Base-by-base conservation (phyloP, 2,888 invertebrate species). In the Tenthredo distinguenda region DNA sequence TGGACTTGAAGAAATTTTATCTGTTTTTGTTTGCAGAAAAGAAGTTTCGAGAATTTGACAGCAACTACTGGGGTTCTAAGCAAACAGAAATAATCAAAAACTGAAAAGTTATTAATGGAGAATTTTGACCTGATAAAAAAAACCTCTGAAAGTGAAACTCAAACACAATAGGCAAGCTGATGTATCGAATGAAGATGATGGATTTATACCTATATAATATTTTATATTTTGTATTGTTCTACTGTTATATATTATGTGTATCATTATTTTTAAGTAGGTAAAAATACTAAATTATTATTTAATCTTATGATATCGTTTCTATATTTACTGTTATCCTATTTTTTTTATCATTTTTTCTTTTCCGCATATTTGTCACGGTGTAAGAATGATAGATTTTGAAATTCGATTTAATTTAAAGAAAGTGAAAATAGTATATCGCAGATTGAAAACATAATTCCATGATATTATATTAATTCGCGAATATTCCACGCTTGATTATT, bases 11-110 rank as follows among this genome's bases (percentile, higher is more conserved):
- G 31, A 31, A 68, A 26, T 21, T 12, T 62, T 68, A 34, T 68
- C 18, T 65, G 40, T 72, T 84, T 84, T 84, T 83, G 58, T 86
- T 86, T 68, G 26, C 68, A 68, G 68, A 34, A 68, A 34, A 55
- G n/a, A 34, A 68, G 34, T 31, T 68, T 34, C 31, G 18, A 34
- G 34, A 68, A 68, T 68, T 68, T 31, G 15, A 6, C 50, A n/a
- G n/a, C 18, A 15, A 47, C 15, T 47, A 6, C 47, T 47, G 5
- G 4, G 47, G 7, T 58, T 21, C 21, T 21, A 18, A 15, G 15
- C 18, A 15, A 15, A 65, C 15, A 26, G 65, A 10, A 31, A 65
- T 26, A 15, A 65, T 31, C 58, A 31, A 65, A 81, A 26, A 26
- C 26, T 55, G 55, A 26, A 21, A 10, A 62, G 7, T 62, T 62